A percentile compares a stretch with the other conserved stretches of the same genome.
phyloP scores from a whole-genome alignment of 2,113 vertebrate genomes.

The Lonchura striata region DNA sequence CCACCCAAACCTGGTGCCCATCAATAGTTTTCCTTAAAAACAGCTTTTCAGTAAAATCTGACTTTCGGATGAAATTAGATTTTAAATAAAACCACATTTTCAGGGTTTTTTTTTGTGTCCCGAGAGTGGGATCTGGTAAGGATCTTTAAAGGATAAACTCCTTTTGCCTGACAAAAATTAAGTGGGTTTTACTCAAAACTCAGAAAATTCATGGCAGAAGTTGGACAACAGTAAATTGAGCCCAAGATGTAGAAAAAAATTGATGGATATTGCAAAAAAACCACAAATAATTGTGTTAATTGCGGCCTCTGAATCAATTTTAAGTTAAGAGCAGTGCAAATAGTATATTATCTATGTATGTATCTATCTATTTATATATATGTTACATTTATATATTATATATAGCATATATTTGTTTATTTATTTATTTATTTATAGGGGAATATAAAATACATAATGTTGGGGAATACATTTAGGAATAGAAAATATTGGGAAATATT shows the following conservation, averaged over 20 bases:
- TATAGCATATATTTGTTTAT: accelerated
- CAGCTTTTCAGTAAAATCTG: neutral
- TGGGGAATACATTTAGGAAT: neutral
- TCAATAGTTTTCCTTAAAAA: neutral
- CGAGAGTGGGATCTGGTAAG: neutral
- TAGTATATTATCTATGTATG: neutral
- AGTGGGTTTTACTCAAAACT: neutral
- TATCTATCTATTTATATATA: accelerated
- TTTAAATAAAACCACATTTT: neutral
- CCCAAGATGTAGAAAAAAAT: neutral
- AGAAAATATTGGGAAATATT: neutral
- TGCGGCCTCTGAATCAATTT: neutral
- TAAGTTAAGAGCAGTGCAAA: neutral
- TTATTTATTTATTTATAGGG: neutral
- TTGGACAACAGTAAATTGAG: accelerated
- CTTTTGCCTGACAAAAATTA: neutral
- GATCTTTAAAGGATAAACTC: neutral
- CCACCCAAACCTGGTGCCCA: accelerated
- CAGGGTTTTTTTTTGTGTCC: too few relatives aligned
- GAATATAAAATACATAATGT: neutral
- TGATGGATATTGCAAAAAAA: neutral
- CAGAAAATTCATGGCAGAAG: neutral
- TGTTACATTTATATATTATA: neutral
- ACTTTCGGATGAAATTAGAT: neutral
- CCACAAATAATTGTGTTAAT: neutral